phyloP scores from a whole-genome alignment of 2,888 invertebrate species.

The Saturnia pavonia region DNA sequence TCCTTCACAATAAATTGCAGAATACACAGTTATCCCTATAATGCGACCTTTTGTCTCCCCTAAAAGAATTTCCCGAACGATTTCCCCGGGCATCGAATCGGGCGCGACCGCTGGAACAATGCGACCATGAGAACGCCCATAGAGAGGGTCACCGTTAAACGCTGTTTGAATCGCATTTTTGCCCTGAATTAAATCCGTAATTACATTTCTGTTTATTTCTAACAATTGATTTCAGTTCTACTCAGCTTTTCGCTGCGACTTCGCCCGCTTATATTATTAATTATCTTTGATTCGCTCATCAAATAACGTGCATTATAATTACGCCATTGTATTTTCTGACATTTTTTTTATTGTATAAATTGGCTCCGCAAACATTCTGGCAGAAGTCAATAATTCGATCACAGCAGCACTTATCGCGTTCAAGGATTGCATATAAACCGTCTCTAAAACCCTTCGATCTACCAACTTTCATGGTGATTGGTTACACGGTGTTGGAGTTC shows the following conservation, averaged over 20 bases:
- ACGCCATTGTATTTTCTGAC: no score
- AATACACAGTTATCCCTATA: slow-evolving; percentile 8
- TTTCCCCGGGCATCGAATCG: not conserved
- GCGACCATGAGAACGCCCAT: slow-evolving; percentile 1
- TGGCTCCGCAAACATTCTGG: no score
- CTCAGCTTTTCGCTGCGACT: not conserved
- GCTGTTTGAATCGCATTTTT: not conserved
- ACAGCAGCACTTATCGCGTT: no score
- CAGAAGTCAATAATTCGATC: no score
- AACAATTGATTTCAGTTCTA: not conserved
- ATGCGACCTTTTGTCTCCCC: slow-evolving; percentile 5
- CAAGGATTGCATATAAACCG: no score
- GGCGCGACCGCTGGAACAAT: not conserved
- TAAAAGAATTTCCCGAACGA: slow-evolving; percentile 10
- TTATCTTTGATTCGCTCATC: no score
- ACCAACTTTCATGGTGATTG: no score
- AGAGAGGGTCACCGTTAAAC: not conserved
- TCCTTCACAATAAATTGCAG: not conserved
- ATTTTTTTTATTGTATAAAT: no score
- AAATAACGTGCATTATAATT: no score
- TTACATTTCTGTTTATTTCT: slow-evolving; percentile 3
- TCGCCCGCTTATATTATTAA: no score
- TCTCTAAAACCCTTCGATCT: no score
- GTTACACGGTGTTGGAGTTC: no score
- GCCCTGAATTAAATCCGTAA: not conserved